Conservation (phyloP, 2,888 invertebrate species). For the Polietes domitor region DNA sequence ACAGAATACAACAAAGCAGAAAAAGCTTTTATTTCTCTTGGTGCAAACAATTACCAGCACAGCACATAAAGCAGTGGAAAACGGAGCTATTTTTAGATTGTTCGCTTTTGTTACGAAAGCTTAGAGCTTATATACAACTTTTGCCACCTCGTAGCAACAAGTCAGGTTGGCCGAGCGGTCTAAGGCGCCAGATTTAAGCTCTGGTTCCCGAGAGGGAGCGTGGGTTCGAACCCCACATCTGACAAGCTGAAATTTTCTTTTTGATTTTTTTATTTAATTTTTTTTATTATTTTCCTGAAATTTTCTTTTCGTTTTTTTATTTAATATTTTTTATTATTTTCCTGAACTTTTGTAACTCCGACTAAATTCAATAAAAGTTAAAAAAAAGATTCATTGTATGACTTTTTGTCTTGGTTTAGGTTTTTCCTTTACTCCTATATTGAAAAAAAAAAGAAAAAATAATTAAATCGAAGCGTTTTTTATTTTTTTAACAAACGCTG, state of each 20-base stretch:
- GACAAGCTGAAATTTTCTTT: conserved; percentile 76
- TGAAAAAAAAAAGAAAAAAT: no score
- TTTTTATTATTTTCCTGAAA: no score
- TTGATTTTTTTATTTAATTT: conserved; percentile 13
- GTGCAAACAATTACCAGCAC: background rate
- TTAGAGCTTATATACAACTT: background rate
- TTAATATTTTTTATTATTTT: background rate
- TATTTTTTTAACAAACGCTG: no score
- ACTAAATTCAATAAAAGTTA: no score
- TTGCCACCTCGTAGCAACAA: background rate
- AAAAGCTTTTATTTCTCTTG: background rate
- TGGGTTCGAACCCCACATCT: conserved; percentile 92
- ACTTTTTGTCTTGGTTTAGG: no score
- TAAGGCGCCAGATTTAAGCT: conserved; percentile 90
- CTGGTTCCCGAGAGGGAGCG: conserved; percentile 89
- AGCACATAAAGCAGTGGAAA: background rate
- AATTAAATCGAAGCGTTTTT: no score
- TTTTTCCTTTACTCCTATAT: no score
- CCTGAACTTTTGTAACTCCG: no score
- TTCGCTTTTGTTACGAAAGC: background rate
- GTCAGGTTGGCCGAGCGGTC: conserved; percentile 79
- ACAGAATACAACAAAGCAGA: background rate
- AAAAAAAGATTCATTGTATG: no score
- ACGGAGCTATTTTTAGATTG: conserved; percentile 40
- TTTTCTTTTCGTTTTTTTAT: background rate